Conservation (phyloP, 2,113 vertebrate genomes). For the Lonchura striata region DNA sequence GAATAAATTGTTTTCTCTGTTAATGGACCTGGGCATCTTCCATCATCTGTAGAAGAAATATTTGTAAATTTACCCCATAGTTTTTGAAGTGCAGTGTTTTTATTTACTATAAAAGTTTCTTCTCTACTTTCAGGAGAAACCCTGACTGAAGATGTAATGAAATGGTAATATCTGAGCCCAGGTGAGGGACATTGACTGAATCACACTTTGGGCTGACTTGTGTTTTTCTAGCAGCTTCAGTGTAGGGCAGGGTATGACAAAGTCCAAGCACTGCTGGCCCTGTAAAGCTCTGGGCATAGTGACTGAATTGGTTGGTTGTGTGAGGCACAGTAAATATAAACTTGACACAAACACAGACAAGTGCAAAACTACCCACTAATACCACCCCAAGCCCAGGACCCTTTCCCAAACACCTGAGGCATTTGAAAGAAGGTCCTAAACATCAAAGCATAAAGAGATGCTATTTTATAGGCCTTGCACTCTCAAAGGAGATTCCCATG, state of each 20-base stretch:
- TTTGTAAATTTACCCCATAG: neutral
- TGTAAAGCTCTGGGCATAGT: neutral
- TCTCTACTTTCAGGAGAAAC: neutral
- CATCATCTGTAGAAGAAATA: neutral
- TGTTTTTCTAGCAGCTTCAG: neutral
- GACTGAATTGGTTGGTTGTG: neutral
- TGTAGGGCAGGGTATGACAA: neutral
- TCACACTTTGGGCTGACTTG: neutral
- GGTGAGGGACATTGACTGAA: neutral
- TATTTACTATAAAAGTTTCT: neutral
- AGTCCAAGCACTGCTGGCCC: neutral
- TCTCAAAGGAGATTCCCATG: neutral
- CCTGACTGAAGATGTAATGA: neutral
- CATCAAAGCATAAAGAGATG: neutral
- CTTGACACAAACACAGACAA: neutral
- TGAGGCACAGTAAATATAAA: neutral
- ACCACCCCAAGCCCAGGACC: neutral
- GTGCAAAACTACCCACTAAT: neutral
- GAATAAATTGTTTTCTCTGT: constrained; percentile 37
- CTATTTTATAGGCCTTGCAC: neutral
- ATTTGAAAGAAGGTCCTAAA: neutral
- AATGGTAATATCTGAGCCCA: neutral
- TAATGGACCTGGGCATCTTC: neutral
- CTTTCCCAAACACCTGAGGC: neutral
- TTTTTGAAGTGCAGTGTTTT: neutral